These are phyloP conservation scores for Isurus oxyrinchus DNA, from an alignment of 2,113 vertebrate genomes.

Conservation along the genomic window DNA sequence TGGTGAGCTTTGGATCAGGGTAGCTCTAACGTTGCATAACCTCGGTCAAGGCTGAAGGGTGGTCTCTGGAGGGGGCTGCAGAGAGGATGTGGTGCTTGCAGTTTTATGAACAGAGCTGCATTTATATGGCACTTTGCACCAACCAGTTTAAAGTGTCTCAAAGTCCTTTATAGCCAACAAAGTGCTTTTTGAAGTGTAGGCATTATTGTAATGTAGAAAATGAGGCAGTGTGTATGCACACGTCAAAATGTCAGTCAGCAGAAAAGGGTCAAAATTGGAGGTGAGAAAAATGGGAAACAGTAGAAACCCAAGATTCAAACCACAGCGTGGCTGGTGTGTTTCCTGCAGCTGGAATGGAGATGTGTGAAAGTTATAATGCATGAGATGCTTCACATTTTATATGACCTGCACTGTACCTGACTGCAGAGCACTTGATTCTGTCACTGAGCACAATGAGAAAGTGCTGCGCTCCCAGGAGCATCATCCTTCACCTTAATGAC, in stretches of 20 bases:
- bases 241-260: neutral
- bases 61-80: too few species aligned
- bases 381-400: neutral
- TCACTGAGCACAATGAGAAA: neutral
- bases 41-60: neutral
- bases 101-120: too few species aligned
- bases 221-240: neutral
- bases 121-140: too few species aligned
- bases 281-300: neutral
- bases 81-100: neutral
- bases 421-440: neutral
- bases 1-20: neutral
- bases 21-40: neutral
- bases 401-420: neutral
- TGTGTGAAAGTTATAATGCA: neutral
- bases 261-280: neutral
- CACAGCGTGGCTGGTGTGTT: neutral
- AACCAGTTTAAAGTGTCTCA: neutral
- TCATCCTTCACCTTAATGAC: constrained; percentile 23
- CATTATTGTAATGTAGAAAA: neutral
- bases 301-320: neutral
- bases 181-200: neutral
- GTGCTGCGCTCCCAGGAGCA: neutral
- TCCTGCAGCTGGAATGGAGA: neutral
- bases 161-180: neutral